phyloP scores from a whole-genome alignment of 2,888 invertebrate genomes.

The Hypsopygia costalis region DNA sequence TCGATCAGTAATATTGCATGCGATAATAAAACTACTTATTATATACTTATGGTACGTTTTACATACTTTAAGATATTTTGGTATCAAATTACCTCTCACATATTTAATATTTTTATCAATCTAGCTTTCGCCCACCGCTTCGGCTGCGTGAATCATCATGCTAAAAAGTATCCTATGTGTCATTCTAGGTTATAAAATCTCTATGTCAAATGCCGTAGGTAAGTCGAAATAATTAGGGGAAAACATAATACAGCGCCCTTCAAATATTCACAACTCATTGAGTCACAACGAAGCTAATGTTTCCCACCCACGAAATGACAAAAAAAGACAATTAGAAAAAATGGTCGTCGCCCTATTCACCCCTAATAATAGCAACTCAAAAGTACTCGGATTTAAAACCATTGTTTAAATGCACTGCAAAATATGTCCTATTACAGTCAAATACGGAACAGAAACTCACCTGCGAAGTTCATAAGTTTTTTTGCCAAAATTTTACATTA shows the following conservation, averaged over 20 bases:
- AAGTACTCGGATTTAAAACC: constrained; percentile 2
- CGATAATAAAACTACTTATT: too few species aligned
- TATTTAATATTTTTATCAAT: too few species aligned
- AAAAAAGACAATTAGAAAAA: constrained; percentile 19
- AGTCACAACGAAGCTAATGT: constrained; percentile 22
- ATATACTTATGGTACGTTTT: too few species aligned
- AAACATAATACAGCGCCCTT: constrained; percentile 15
- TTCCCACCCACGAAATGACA: constrained; percentile 23
- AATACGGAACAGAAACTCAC: too few species aligned
- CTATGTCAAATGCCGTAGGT: too few species aligned
- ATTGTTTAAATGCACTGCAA: constrained; percentile 13
- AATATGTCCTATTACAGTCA: background rate
- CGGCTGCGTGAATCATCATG: too few species aligned
- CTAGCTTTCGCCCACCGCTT: too few species aligned
- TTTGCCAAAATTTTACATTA: constrained; percentile 35
- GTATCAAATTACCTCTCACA: too few species aligned
- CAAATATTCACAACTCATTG: constrained; percentile 32
- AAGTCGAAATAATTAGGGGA: constrained; percentile 7
- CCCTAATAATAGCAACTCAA: constrained; percentile 13
- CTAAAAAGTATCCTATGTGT: too few species aligned
- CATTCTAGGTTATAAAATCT: too few species aligned
- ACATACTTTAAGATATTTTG: too few species aligned
- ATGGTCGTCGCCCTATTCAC: constrained; percentile 24
- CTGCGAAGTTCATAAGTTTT: constrained; percentile 10
- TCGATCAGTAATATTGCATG: too few species aligned